Evolutionary conservation across 2,888 invertebrate genomes (phyloP).

Genomic region (Gisinianus flammeolus): DNA sequence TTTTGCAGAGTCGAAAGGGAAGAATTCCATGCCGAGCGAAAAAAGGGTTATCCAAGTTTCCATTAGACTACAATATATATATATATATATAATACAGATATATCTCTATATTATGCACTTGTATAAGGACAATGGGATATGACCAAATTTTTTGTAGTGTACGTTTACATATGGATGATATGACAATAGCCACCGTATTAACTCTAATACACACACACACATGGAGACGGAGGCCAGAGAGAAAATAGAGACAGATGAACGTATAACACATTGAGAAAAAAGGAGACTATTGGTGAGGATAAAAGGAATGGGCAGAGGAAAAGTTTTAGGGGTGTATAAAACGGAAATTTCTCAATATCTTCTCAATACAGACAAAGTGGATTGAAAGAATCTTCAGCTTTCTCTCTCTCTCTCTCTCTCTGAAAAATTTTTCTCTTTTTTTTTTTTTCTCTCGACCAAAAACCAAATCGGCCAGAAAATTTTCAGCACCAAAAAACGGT

Average conservation of each 20-base stretch:
- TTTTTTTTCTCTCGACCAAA: conserved; percentile 17
- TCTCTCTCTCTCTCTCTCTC: conserved; percentile 1
- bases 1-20: background rate
- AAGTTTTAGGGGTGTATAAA: conserved; percentile 47
- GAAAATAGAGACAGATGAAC: conserved; percentile 22
- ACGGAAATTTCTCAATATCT: conserved; percentile 50
- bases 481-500: conserved; percentile 43
- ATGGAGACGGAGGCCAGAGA: background rate
- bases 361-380: conserved; percentile 50
- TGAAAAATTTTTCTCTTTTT: conserved; percentile 23
- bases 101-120: background rate
- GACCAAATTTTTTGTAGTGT: background rate
- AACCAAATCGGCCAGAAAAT: conserved; percentile 50
- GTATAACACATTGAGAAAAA: background rate
- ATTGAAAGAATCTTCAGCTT: conserved; percentile 39
- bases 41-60: conserved; percentile 22
- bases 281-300: conserved; percentile 15
- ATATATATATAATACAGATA: background rate
- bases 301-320: conserved; percentile 29
- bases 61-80: too few species aligned
- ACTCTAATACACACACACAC: background rate
- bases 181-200: conserved; percentile 21
- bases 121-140: background rate
- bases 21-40: conserved; percentile 9
- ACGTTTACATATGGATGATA: background rate